Percentiles rank a stretch among this genome's conserved stretches.
These are phyloP conservation scores for Drosophila quinaria DNA, from an alignment of 2,888 invertebrate species.

Conservation along the genomic window DNA sequence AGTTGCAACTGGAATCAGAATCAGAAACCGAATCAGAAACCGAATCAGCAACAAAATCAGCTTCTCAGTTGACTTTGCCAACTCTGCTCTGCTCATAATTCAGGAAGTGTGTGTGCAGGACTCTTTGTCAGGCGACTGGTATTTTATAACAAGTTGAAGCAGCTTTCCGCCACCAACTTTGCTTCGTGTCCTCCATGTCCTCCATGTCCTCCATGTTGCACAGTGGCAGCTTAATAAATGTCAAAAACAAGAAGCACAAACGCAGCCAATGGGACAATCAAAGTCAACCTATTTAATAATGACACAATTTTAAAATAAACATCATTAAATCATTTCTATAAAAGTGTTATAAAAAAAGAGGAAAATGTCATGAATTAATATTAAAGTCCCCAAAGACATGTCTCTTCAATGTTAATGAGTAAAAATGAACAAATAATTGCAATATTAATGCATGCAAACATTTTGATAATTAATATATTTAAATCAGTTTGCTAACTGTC, in stretches of 20 bases:
- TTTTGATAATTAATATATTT: conserved; percentile 68
- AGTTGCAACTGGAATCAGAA: conserved; percentile 65
- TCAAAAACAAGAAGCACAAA: conserved; percentile 44
- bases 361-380: conserved; percentile 2
- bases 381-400: conserved; percentile 30
- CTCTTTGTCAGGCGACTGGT: conserved; percentile 65
- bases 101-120: conserved; percentile 71
- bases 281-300: conserved; percentile 41
- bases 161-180: conserved; percentile 34
- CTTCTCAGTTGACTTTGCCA: conserved; percentile 50
- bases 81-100: conserved; percentile 71
- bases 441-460: conserved; percentile 53
- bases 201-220: conserved; percentile 3
- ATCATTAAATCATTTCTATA: conserved; percentile 51
- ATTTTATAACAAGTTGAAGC: conserved; percentile 67
- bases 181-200: conserved; percentile 1
- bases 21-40: conserved; percentile 38
- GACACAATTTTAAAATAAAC: conserved; percentile 51
- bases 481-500: conserved; percentile 61
- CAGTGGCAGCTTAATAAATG: conserved; percentile 73
- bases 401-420: conserved; percentile 56
- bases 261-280: conserved; percentile 8
- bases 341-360: background rate
- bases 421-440: conserved; percentile 33
- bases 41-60: conserved; percentile 8